Percentiles rank a stretch among this genome's conserved stretches.
phyloP scores from a whole-genome alignment of 2,888 invertebrate genomes.

The Agrypnus murinus region DNA sequence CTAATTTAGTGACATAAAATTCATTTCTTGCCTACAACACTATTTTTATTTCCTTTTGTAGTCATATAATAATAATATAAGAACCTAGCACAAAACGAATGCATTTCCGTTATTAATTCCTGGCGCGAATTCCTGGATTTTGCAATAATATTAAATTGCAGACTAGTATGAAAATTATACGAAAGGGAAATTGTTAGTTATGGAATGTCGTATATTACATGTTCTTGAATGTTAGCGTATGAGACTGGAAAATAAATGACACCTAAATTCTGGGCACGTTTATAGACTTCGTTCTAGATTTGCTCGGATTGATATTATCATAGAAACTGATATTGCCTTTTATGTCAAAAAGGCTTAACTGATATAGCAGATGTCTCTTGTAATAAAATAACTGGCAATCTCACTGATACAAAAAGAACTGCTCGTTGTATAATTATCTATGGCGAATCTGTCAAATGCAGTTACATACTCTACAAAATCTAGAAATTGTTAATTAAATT shows the following conservation, averaged over 20 bases:
- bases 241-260: not conserved
- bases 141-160: not conserved
- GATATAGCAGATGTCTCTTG: constrained; percentile 3
- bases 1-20: constrained; percentile 20
- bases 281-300: constrained; percentile 13
- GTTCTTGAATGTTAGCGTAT: not conserved
- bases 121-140: not conserved
- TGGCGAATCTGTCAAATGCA: too few relatives aligned
- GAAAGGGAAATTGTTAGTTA: constrained; percentile 18
- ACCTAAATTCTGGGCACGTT: constrained; percentile 22
- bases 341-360: constrained; percentile 7
- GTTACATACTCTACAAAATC: too few relatives aligned
- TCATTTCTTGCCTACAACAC: not conserved
- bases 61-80: too few relatives aligned
- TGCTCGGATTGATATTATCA: constrained; percentile 16
- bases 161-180: not conserved
- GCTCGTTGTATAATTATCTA: too few relatives aligned
- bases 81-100: too few relatives aligned
- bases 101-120: not conserved
- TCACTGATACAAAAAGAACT: too few relatives aligned
- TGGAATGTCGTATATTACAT: not conserved
- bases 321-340: constrained; percentile 2
- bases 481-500: too few relatives aligned
- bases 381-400: not conserved
- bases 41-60: not conserved